A percentile compares a stretch with the other conserved stretches of the same genome.
These are phyloP conservation scores for Psylliodes chrysocephalus DNA, from an alignment of 2,888 invertebrate species.

Conservation along the genomic window DNA sequence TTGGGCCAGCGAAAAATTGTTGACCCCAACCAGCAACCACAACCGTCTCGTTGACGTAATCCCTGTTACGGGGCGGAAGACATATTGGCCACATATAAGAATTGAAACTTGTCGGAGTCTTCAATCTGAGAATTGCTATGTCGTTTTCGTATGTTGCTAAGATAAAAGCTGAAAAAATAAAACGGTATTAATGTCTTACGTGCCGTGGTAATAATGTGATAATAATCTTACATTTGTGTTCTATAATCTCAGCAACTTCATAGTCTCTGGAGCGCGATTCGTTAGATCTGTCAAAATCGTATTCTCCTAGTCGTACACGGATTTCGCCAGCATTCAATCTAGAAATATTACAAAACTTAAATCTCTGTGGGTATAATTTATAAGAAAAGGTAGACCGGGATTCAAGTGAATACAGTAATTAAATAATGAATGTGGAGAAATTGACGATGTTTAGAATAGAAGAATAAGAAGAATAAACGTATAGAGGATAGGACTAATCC, in stretches of 20 bases:
- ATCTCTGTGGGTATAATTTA: too few relatives aligned
- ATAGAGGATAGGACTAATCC: too few relatives aligned
- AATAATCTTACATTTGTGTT: conserved; percentile 66
- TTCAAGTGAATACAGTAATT: too few relatives aligned
- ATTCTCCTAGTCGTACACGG: conserved; percentile 82
- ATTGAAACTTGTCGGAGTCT: conserved; percentile 75
- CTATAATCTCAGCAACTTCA: conserved; percentile 71
- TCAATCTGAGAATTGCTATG: conserved; percentile 78
- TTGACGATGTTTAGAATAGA: too few relatives aligned
- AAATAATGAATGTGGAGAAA: too few relatives aligned
- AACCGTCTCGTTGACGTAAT: conserved; percentile 71
- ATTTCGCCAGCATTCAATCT: conserved; percentile 72
- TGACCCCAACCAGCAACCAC: conserved; percentile 86
- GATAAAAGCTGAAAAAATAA: conserved; percentile 68
- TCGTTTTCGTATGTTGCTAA: conserved; percentile 77
- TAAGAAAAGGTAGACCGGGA: too few relatives aligned
- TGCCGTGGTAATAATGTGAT: neutral
- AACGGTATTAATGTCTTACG: too few relatives aligned
- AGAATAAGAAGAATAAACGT: too few relatives aligned
- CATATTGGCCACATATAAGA: conserved; percentile 88
- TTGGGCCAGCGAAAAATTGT: conserved; percentile 74
- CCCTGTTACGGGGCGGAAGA: conserved; percentile 74
- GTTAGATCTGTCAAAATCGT: conserved; percentile 74
- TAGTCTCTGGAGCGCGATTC: conserved; percentile 80
- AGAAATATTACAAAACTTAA: conserved; percentile 60